These are phyloP conservation scores for Irena cyanogastra DNA, from an alignment of 2,113 vertebrate species.

Conservation along the genomic window DNA sequence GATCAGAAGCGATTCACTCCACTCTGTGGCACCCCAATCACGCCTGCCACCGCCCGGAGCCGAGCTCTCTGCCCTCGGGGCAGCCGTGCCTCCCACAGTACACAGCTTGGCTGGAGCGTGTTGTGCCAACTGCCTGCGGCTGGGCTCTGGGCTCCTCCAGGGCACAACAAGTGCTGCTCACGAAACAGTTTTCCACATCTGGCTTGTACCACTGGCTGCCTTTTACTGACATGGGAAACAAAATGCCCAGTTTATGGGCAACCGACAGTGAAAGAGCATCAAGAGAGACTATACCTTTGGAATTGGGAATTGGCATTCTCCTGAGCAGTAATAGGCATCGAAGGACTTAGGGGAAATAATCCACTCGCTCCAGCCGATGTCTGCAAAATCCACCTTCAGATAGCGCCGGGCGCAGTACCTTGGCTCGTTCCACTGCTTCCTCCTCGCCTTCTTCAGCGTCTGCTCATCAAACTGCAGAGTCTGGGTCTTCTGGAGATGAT, in stretches of 20 bases:
- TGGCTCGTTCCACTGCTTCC: constrained; percentile 92
- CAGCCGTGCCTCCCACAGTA: no score
- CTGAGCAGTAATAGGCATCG: constrained; percentile 93
- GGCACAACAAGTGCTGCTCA: rapidly evolving
- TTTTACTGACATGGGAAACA: background rate
- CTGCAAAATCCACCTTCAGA: constrained; percentile 96
- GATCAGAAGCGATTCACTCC: rapidly evolving
- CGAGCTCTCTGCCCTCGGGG: background rate
- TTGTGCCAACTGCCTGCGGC: no score
- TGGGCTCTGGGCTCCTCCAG: background rate
- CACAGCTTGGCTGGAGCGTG: no score
- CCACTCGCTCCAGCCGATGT: constrained; percentile 98
- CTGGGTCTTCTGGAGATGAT: constrained; percentile 79
- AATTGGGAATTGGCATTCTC: constrained; percentile 98
- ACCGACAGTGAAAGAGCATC: background rate
- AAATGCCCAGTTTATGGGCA: background rate
- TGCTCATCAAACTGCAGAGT: constrained; percentile 92
- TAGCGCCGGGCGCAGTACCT: constrained; percentile 86
- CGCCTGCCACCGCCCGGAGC: rapidly evolving
- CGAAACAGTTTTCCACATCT: background rate
- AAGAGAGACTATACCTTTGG: constrained; percentile 79
- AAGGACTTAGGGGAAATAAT: constrained; percentile 98
- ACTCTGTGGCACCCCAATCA: rapidly evolving
- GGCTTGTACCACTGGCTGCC: background rate
- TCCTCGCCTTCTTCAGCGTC: constrained; percentile 89